These are phyloP conservation scores for Cyrtonyx montezumae DNA, from an alignment of 2,113 vertebrate genomes.

Conservation along the genomic window DNA sequence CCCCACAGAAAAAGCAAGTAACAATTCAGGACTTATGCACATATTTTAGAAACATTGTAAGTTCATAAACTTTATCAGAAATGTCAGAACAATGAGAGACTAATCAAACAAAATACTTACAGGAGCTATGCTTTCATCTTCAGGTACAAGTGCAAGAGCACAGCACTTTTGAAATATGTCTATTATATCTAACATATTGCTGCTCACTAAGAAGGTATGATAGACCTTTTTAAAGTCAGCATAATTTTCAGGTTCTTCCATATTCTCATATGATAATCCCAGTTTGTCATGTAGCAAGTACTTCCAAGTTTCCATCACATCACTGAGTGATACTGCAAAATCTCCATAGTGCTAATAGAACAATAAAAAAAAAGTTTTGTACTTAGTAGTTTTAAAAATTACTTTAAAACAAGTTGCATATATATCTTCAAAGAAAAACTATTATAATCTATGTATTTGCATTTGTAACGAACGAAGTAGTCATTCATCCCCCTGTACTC, in stretches of 20 bases:
- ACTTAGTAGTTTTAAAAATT: background rate
- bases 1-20: background rate
- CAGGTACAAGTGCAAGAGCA: slow-evolving; percentile 70
- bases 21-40: background rate
- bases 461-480: background rate
- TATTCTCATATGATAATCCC: slow-evolving; percentile 76
- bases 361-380: background rate
- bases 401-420: background rate
- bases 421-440: background rate
- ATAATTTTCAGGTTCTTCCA: slow-evolving; percentile 80
- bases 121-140: slow-evolving; percentile 75
- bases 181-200: slow-evolving; percentile 90
- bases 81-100: background rate
- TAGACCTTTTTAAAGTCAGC: slow-evolving; percentile 83
- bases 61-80: background rate
- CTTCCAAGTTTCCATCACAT: slow-evolving; percentile 91
- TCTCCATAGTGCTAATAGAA: slow-evolving; percentile 82
- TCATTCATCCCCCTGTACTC: too few species aligned
- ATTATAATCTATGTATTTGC: background rate
- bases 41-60: background rate
- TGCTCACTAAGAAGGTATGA: slow-evolving; percentile 83
- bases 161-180: slow-evolving; percentile 83
- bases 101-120: slow-evolving; percentile 81
- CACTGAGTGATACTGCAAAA: slow-evolving; percentile 87
- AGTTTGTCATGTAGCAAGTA: slow-evolving; percentile 89